Percentiles rank a stretch among this genome's conserved stretches.
Conservation (phyloP, 2,888 invertebrate species). For the Heliconius aoede region DNA sequence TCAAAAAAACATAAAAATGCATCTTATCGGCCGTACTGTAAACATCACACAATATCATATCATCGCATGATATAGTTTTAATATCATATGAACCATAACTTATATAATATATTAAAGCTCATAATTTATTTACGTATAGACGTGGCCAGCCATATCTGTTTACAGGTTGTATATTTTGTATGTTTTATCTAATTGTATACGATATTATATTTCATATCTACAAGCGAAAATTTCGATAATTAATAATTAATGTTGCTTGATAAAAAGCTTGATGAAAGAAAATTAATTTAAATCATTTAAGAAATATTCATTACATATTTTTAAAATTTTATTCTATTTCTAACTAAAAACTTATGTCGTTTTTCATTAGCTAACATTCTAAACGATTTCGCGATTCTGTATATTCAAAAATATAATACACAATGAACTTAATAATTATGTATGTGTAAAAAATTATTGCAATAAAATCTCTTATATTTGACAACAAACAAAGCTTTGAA, state of each 20-base stretch:
- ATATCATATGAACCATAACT: neutral
- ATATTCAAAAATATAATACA: neutral
- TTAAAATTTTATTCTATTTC: no score
- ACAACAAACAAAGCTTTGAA: neutral
- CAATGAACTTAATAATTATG: neutral
- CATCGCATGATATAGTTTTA: no score
- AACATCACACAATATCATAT: constrained; percentile 4
- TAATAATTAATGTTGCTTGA: neutral
- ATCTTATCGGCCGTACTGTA: no score
- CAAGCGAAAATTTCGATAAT: neutral
- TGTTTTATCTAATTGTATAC: neutral
- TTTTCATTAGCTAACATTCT: no score
- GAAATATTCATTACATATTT: no score
- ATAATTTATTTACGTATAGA: neutral
- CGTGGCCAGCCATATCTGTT: neutral
- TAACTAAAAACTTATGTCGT: no score
- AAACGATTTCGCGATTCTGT: neutral
- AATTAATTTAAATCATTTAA: no score
- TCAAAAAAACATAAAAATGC: no score
- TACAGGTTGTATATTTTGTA: neutral
- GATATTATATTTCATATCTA: neutral
- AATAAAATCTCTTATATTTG: neutral
- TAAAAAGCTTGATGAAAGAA: neutral
- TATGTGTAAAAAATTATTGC: neutral
- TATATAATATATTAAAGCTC: neutral